These are phyloP conservation scores for Psittacula derbiana DNA, from an alignment of 2,797 vertebrate genomes.

Conservation along the genomic window DNA sequence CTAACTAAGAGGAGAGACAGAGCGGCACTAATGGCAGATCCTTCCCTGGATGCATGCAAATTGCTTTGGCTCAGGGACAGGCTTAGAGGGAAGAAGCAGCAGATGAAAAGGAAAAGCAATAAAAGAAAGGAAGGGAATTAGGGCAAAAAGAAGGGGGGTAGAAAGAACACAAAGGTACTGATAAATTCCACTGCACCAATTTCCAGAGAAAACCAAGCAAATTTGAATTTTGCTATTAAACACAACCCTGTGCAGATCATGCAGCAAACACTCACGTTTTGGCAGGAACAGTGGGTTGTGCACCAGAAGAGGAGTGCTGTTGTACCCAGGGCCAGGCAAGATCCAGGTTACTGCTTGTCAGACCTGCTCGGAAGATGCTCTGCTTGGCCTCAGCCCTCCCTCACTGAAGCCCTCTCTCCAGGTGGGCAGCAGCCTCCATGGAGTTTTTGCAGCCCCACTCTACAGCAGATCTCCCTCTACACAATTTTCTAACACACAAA, in stretches of 20 bases:
- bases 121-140: background rate
- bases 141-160: background rate
- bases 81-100: background rate
- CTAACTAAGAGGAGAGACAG: conserved; percentile 23
- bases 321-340: background rate
- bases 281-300: background rate
- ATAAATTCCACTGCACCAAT: background rate
- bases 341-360: background rate
- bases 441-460: accelerated
- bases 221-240: background rate
- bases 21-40: conserved; percentile 48
- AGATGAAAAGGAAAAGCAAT: background rate
- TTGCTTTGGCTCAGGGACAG: conserved; percentile 22
- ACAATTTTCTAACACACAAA: background rate
- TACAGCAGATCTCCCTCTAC: background rate
- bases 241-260: accelerated
- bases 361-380: background rate
- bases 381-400: background rate
- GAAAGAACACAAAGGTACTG: background rate
- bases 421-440: accelerated
- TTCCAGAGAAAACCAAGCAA: background rate
- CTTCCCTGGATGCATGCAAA: conserved; percentile 32
- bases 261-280: background rate
- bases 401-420: background rate
- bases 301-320: background rate